Evolutionary conservation across 2,113 vertebrate genomes (phyloP).

Genomic region (Oreochromis spilurus): DNA sequence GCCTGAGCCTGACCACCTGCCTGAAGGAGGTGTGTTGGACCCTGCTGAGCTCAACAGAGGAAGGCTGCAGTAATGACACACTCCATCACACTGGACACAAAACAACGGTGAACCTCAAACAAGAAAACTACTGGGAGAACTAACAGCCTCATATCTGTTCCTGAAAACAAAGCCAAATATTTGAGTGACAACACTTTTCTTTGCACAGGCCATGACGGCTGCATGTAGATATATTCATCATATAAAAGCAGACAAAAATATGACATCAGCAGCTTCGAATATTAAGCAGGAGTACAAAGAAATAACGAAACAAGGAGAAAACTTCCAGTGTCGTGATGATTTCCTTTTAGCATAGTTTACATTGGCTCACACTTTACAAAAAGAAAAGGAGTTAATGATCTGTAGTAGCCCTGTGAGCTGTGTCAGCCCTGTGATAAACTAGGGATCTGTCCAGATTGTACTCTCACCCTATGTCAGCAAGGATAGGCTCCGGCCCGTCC

Average conservation of each 20-base stretch:
- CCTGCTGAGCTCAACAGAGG: neutral
- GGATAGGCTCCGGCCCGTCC: neutral
- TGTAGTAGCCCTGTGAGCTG: neutral
- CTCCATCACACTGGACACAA: conserved; percentile 48
- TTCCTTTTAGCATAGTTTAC: neutral
- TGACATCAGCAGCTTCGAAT: neutral
- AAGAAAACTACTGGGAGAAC: neutral
- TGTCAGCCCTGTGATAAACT: neutral
- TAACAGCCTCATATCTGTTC: neutral
- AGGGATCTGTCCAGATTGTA: neutral
- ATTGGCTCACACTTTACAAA: neutral
- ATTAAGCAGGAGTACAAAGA: neutral
- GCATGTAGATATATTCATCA: neutral
- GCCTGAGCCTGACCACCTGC: neutral
- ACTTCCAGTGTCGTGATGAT: neutral
- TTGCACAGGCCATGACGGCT: neutral
- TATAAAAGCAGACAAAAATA: neutral
- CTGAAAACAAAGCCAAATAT: conserved; percentile 1
- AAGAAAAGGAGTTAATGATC: neutral
- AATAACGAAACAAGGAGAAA: neutral
- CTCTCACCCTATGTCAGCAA: neutral
- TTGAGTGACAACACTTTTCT: neutral
- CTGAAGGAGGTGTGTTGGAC: neutral
- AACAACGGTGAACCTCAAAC: neutral
- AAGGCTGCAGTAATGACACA: conserved; percentile 42